phyloP scores from a whole-genome alignment of 2,113 vertebrate genomes.

The Clarias batrachus region DNA sequence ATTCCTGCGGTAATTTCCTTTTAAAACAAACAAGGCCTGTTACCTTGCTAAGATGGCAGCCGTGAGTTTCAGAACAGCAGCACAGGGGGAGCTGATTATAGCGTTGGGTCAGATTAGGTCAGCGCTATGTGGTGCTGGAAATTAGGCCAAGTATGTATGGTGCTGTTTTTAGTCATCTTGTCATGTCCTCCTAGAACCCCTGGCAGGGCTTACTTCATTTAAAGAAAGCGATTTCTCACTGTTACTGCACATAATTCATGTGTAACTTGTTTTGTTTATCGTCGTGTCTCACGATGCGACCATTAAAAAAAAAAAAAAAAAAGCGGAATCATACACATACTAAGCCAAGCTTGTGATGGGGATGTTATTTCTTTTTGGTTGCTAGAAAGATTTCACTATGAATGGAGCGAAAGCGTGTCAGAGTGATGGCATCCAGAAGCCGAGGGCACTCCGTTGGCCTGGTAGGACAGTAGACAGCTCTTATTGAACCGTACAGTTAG shows the following conservation, averaged over 20 bases:
- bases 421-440: slow-evolving; percentile 3
- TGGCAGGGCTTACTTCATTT: neutral
- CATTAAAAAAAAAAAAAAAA: neutral
- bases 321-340: neutral
- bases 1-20: slow-evolving; percentile 24
- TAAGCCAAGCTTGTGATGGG: neutral
- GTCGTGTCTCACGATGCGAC: neutral
- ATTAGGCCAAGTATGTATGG: slow-evolving; percentile 34
- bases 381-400: neutral
- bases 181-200: slow-evolving; percentile 22
- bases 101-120: slow-evolving; percentile 30
- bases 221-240: slow-evolving; percentile 14
- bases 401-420: slow-evolving; percentile 3
- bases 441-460: neutral
- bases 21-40: slow-evolving; percentile 24
- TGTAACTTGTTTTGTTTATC: neutral
- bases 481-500: neutral
- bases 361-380: neutral
- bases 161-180: slow-evolving; percentile 36
- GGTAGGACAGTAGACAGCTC: neutral
- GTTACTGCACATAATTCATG: neutral
- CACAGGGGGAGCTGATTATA: slow-evolving; percentile 31
- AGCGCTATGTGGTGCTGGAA: slow-evolving; percentile 12
- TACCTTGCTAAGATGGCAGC: slow-evolving; percentile 31
- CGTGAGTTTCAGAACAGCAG: slow-evolving; percentile 10